Percentiles rank a stretch among this genome's conserved stretches.
These are phyloP conservation scores for Sitta europaea DNA, from an alignment of 2,113 vertebrate species.

Conservation along the genomic window DNA sequence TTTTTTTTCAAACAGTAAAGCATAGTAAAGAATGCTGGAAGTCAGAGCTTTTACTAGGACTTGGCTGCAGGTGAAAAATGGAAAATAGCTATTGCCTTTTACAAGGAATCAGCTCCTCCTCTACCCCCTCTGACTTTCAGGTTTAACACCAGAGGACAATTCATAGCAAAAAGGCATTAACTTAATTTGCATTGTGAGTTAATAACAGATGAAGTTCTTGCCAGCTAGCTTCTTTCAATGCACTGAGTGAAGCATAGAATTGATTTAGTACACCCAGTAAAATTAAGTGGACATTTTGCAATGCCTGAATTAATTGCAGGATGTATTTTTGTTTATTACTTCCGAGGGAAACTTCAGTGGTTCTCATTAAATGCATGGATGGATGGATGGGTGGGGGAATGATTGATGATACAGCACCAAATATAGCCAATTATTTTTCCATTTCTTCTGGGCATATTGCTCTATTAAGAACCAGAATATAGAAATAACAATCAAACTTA, in stretches of 20 bases:
- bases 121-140: neutral
- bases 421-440: slow-evolving; percentile 53
- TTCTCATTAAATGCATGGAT: slow-evolving; percentile 50
- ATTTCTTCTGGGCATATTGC: slow-evolving; percentile 41
- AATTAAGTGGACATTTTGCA: slow-evolving; percentile 49
- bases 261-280: slow-evolving; percentile 43
- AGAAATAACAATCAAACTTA: slow-evolving; percentile 12
- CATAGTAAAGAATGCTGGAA: neutral
- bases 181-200: slow-evolving; percentile 21
- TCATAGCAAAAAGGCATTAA: neutral
- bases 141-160: neutral
- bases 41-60: neutral
- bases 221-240: neutral
- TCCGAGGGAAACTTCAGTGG: slow-evolving; percentile 21
- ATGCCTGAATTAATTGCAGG: slow-evolving; percentile 50
- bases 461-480: slow-evolving; percentile 30
- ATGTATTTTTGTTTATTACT: slow-evolving; percentile 60
- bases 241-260: slow-evolving; percentile 15
- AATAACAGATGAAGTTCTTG: neutral
- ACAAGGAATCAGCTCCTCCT: neutral
- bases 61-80: neutral
- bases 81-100: neutral
- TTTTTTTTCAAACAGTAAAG: neutral
- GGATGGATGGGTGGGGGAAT: neutral
- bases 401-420: slow-evolving; percentile 30